Percentiles rank a stretch among this genome's conserved stretches.
Evolutionary conservation across 2,888 invertebrate species (phyloP).

Genomic region (Camponotus fellah): DNA sequence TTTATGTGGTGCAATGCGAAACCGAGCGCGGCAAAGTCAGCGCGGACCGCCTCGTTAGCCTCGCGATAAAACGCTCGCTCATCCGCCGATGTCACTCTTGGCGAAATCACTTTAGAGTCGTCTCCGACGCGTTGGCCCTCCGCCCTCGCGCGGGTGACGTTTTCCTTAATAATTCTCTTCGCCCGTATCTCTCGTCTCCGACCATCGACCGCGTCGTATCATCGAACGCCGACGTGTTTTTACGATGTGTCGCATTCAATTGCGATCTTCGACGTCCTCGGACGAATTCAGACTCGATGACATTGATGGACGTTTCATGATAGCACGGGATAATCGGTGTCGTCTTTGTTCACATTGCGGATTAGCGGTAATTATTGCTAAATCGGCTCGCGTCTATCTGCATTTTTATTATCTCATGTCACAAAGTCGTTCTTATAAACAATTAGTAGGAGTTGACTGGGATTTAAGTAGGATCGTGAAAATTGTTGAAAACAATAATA

Average conservation of each 20-base stretch:
- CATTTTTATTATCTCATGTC: constrained; percentile 11
- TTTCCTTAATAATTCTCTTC: constrained; percentile 55
- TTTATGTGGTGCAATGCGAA: constrained; percentile 78
- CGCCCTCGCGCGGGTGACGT: constrained; percentile 51
- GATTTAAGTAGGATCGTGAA: constrained; percentile 15
- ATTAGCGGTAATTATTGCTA: constrained; percentile 33
- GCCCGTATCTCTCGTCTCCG: constrained; percentile 35
- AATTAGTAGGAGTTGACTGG: background rate
- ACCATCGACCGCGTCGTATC: constrained; percentile 41
- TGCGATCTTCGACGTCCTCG: constrained; percentile 30
- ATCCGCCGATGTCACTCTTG: constrained; percentile 82
- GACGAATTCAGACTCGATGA: constrained; percentile 4
- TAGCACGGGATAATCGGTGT: constrained; percentile 5
- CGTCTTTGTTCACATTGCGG: constrained; percentile 1
- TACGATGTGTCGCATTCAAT: constrained; percentile 51
- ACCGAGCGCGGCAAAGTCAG: constrained; percentile 77
- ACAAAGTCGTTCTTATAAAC: background rate
- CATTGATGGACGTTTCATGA: constrained; percentile 40
- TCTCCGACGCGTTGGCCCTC: constrained; percentile 32
- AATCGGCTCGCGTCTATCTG: background rate
- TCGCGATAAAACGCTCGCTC: constrained; percentile 83
- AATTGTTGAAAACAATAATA: constrained; percentile 1
- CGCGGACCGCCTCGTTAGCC: constrained; percentile 83
- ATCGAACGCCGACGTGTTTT: constrained; percentile 32
- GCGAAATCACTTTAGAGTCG: constrained; percentile 79